phyloP scores from a whole-genome alignment of 2,888 invertebrate species.

The Eupsilia transversa region DNA sequence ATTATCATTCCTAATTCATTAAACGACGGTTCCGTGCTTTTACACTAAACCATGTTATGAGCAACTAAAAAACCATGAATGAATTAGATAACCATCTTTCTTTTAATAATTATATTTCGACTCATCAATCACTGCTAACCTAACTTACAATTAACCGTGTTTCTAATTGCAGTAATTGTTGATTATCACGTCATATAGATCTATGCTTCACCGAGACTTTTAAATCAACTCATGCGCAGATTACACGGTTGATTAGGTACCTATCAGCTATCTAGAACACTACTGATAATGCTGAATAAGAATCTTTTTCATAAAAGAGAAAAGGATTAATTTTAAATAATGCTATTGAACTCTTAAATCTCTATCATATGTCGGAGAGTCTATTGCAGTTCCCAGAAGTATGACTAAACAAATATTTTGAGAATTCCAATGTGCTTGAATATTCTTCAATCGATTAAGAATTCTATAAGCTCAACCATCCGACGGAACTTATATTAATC shows the following conservation, averaged over 20 bases:
- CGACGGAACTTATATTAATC: conserved; percentile 67
- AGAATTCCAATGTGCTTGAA: conserved; percentile 59
- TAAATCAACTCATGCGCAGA: conserved; percentile 35
- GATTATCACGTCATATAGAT: conserved; percentile 19
- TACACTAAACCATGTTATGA: neutral
- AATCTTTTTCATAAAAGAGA: neutral
- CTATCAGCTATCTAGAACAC: conserved; percentile 10
- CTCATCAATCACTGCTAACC: conserved; percentile 15
- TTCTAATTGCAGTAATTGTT: conserved; percentile 48
- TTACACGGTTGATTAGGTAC: conserved; percentile 38
- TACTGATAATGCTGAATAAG: conserved; percentile 27
- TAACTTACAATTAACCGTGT: conserved; percentile 26
- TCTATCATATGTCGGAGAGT: conserved; percentile 29
- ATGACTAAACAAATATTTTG: conserved; percentile 61
- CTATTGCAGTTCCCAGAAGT: conserved; percentile 50
- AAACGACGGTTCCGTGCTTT: neutral
- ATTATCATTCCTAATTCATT: neutral
- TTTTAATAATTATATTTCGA: conserved; percentile 7
- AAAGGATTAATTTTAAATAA: conserved; percentile 31
- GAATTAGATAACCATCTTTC: conserved; percentile 3
- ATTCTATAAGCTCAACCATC: conserved; percentile 63
- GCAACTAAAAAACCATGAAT: conserved; percentile 17
- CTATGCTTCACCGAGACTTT: conserved; percentile 13
- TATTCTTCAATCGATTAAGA: conserved; percentile 64
- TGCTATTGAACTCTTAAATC: conserved; percentile 44